Evolutionary conservation across 2,113 vertebrate genomes (phyloP).

Genomic region (Aspidoscelis tigris): DNA sequence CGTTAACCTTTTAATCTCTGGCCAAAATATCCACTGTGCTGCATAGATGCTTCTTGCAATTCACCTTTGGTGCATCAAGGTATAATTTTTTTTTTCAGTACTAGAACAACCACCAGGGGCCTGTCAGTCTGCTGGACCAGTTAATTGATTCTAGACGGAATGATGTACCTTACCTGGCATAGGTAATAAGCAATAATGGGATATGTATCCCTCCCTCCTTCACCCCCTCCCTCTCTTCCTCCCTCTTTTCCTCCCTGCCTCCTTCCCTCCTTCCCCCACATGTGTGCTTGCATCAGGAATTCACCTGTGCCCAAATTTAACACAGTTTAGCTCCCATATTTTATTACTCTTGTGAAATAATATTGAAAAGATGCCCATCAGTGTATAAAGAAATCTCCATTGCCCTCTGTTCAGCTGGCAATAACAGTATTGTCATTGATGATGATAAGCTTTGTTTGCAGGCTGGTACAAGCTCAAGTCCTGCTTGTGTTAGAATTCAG

Average conservation of each 20-base stretch:
- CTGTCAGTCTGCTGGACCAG: background rate
- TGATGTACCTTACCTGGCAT: background rate
- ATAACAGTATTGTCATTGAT: no score
- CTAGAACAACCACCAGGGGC: background rate
- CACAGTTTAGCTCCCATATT: background rate
- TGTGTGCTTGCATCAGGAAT: background rate
- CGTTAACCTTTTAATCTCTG: slow-evolving; percentile 10
- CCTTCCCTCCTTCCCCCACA: background rate
- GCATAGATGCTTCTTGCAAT: background rate
- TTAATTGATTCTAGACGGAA: background rate
- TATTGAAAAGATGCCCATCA: background rate
- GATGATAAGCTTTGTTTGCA: no score
- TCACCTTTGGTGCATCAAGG: background rate
- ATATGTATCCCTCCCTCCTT: no score
- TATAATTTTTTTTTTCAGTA: background rate
- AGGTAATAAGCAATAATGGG: no score
- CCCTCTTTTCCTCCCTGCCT: no score
- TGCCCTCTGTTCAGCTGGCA: background rate
- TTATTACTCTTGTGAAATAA: background rate
- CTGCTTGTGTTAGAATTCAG: no score
- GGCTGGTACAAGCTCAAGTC: no score
- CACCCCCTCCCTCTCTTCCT: no score
- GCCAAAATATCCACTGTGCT: background rate
- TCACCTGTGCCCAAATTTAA: background rate
- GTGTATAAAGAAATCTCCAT: background rate